Percentiles rank a stretch among this genome's conserved stretches.
Evolutionary conservation across 2,113 vertebrate genomes (phyloP).

Genomic region (Tautogolabrus adspersus): DNA sequence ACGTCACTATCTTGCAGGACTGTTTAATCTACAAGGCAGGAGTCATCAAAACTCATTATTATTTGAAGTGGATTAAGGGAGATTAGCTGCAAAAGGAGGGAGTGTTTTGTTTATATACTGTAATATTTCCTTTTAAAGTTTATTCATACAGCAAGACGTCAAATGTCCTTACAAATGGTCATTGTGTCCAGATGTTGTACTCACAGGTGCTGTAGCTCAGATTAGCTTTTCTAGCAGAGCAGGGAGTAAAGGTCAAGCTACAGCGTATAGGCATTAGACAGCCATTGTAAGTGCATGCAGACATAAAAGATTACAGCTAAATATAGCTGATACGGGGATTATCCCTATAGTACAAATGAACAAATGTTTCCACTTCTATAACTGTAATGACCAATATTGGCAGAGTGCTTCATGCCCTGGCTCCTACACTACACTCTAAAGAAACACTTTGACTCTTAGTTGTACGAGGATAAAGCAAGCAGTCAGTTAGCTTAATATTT

Average conservation of each 20-base stretch:
- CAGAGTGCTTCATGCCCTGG: neutral
- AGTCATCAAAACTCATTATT: slow-evolving; percentile 16
- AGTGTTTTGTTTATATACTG: slow-evolving; percentile 2
- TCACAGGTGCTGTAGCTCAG: neutral
- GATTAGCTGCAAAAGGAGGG: slow-evolving; percentile 21
- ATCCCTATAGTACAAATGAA: no score
- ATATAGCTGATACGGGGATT: neutral
- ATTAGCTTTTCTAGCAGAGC: slow-evolving; percentile 11
- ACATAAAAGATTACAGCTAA: slow-evolving; percentile 49
- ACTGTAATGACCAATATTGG: neutral
- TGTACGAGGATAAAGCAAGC: neutral
- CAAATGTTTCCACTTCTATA: neutral
- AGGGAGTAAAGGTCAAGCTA: neutral
- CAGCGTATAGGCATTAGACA: slow-evolving; percentile 20
- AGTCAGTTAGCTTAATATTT: no score
- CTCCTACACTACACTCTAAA: neutral
- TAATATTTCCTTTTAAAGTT: slow-evolving; percentile 10
- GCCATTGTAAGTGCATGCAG: slow-evolving; percentile 1
- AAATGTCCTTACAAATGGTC: neutral
- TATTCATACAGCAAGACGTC: slow-evolving; percentile 5
- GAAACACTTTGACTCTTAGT: neutral
- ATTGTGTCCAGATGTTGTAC: neutral
- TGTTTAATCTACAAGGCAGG: neutral
- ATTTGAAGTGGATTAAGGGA: slow-evolving; percentile 35
- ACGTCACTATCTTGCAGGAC: no score